Evolutionary conservation across 35 echinoderm and acorn worm genomes (phyloP), one percentile per base, ranked within the genome.

Genomic region (Ptychodera flava): DNA sequence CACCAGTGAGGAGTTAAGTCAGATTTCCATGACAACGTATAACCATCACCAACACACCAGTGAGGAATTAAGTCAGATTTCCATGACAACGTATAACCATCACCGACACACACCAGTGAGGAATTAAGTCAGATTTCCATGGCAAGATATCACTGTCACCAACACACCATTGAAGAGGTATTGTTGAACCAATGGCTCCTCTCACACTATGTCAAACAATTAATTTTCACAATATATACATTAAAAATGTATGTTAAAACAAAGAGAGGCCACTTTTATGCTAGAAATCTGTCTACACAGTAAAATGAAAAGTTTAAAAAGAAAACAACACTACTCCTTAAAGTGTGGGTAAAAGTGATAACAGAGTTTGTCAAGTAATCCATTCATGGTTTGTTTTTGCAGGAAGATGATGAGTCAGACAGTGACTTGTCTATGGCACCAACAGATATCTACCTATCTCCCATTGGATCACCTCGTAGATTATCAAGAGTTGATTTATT

Each of bases 391-490:
- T 33, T 77, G 35, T 33, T 30, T 29, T 30, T 91, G 2, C 75
- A 97, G 95, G 88, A 85, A 16, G 81, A 82, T 52, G 92, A 92
- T 22, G 93, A 91, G 33, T 89, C 89, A 15, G 89, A 78, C 33
- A 85, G 95, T 79, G 92, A 93, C 77, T 87, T 86, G 87, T 97
- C 95, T 27, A 52, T 91, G 90, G 95, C 95, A 1, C 88, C 90
- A 27, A 97, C 91, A 31, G 85, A 94, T 33, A 78, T 94, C 31
- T 97, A 97, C 77, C 32, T 76, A 30, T 97, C 95, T 16, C 92
- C 90, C 15, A 35, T 76, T 28, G 45, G 83, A 15, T 94, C 95
- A 30, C 95, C 95, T 28, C 78, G 95, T 14, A 77, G 91, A 27
- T 83, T 93, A 33, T 93, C 92, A 0, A 82, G 84, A 15, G 88